A percentile compares a stretch with the other conserved stretches of the same genome.
Conservation (phyloP, 2,888 invertebrate genomes). For the Tachina grossa region DNA sequence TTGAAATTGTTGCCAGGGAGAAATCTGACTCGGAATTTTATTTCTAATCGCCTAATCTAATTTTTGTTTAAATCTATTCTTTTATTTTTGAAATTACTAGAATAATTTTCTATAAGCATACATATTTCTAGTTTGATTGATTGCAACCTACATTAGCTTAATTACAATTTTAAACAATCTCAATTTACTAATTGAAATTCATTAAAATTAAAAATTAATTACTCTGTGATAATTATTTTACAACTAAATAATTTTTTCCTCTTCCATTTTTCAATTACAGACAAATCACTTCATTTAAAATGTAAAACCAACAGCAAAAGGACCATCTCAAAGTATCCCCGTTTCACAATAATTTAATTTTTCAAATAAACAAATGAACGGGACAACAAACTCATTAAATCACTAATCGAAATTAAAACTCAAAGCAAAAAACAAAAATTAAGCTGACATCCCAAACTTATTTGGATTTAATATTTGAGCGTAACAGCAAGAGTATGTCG, state of each 20-base stretch:
- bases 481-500: conserved; percentile 75
- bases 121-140: too few relatives aligned
- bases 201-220: background rate
- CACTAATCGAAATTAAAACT: background rate
- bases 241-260: background rate
- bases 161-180: too few relatives aligned
- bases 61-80: too few relatives aligned
- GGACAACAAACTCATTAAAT: conserved; percentile 26
- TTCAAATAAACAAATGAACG: conserved; percentile 8
- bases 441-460: conserved; percentile 81
- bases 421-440: conserved; percentile 6
- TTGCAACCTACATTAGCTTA: too few relatives aligned
- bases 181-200: too few relatives aligned
- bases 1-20: too few relatives aligned
- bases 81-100: too few relatives aligned
- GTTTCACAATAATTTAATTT: conserved; percentile 1
- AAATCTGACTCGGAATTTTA: too few relatives aligned
- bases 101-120: too few relatives aligned
- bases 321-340: background rate
- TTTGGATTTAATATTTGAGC: conserved; percentile 80
- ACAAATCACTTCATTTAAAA: conserved; percentile 40
- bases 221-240: background rate
- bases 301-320: conserved; percentile 18
- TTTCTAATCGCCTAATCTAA: too few relatives aligned
- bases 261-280: conserved; percentile 10